Conservation (phyloP, 2,888 invertebrate genomes). For the Ephialtes manifestator region DNA sequence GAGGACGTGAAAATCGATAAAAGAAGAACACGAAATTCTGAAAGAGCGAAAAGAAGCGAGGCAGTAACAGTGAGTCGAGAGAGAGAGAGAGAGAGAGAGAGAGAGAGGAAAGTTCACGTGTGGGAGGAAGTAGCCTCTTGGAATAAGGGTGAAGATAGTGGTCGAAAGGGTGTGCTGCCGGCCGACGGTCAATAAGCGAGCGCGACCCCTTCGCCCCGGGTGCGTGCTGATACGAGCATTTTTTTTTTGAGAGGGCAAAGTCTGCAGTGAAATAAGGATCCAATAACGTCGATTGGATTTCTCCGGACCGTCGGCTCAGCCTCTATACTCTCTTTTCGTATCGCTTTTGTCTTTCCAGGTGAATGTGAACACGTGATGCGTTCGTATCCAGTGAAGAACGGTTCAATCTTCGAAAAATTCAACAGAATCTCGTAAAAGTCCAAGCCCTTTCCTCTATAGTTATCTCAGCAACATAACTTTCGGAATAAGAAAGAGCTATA, state of each 20-base stretch:
- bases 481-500: neutral
- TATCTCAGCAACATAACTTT: neutral
- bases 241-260: conserved; percentile 81
- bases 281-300: conserved; percentile 78
- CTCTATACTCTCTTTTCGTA: conserved; percentile 34
- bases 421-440: neutral
- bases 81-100: conserved; percentile 48
- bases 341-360: conserved; percentile 40
- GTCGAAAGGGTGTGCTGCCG: conserved; percentile 65
- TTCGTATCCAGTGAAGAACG: conserved; percentile 4
- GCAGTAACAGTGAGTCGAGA: conserved; percentile 10
- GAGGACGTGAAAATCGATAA: conserved; percentile 38
- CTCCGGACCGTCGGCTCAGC: conserved; percentile 34
- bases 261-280: conserved; percentile 81
- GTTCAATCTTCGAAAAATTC: conserved; percentile 9
- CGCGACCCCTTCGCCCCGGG: conserved; percentile 64
- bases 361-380: conserved; percentile 32
- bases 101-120: conserved; percentile 34
- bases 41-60: conserved; percentile 28
- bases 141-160: conserved; percentile 61
- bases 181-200: conserved; percentile 79
- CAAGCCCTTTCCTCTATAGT: neutral
- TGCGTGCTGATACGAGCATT: conserved; percentile 83
- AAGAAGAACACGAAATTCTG: conserved; percentile 49
- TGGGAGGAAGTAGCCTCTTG: conserved; percentile 39